phyloP scores from a whole-genome alignment of 2,113 vertebrate genomes.

The Percina caprodes region DNA sequence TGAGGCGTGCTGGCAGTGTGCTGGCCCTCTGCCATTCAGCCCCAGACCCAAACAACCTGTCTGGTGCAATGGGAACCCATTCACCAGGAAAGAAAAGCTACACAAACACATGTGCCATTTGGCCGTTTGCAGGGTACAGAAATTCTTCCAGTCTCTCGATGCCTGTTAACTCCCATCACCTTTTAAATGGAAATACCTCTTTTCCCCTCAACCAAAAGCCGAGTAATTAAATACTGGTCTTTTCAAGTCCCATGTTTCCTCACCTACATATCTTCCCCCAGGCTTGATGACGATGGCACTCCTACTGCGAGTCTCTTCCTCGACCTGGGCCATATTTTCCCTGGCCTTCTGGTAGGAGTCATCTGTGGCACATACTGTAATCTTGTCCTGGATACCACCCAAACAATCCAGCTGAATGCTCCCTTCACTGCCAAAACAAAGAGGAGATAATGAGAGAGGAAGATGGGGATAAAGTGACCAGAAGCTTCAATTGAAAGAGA shows the following conservation, averaged over 20 bases:
- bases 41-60: constrained; percentile 39
- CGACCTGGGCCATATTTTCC: constrained; percentile 95
- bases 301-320: constrained; percentile 96
- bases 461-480: background rate
- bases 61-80: constrained; percentile 37
- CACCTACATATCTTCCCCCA: constrained; percentile 93
- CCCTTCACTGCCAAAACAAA: constrained; percentile 87
- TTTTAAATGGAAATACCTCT: constrained; percentile 2
- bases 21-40: constrained; percentile 24
- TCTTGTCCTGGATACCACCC: constrained; percentile 97
- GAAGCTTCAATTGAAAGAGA: background rate
- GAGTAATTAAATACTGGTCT: background rate
- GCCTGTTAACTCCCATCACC: background rate
- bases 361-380: constrained; percentile 96
- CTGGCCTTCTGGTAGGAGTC: constrained; percentile 98
- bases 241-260: constrained; percentile 57
- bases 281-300: constrained; percentile 96
- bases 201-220: background rate
- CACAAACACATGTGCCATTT: constrained; percentile 31
- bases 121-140: constrained; percentile 22
- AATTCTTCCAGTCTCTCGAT: background rate
- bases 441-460: constrained; percentile 34
- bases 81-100: constrained; percentile 20
- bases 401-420: constrained; percentile 95
- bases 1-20: constrained; percentile 34